phyloP scores from a whole-genome alignment of 2,888 invertebrate species.

The Coelinius sp. region DNA sequence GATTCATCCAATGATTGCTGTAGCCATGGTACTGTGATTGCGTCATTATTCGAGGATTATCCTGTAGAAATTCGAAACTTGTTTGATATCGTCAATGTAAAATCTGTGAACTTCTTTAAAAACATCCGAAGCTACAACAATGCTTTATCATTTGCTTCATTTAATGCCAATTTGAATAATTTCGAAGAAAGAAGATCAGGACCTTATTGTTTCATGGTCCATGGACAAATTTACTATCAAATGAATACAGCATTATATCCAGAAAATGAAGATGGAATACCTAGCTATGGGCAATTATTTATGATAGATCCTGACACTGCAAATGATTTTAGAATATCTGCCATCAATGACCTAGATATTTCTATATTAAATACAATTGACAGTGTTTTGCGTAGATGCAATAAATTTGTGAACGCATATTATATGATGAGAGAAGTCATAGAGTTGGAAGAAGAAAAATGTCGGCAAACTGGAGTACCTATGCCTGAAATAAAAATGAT shows the following conservation, averaged over 20 bases:
- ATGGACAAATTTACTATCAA: too few relatives aligned
- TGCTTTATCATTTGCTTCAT: conserved; percentile 41
- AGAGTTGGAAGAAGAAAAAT: not conserved
- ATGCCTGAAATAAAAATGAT: not conserved
- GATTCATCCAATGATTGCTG: not conserved
- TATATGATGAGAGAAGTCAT: conserved; percentile 44
- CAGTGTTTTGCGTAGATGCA: conserved; percentile 30
- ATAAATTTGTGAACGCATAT: conserved; percentile 44
- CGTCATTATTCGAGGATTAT: not conserved
- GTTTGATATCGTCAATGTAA: not conserved
- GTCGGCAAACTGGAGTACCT: not conserved
- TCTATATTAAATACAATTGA: conserved; percentile 24
- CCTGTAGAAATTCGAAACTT: not conserved
- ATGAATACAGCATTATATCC: conserved; percentile 44
- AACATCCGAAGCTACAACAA: conserved; percentile 39
- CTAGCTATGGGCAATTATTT: conserved; percentile 46
- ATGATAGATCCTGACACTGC: conserved; percentile 45
- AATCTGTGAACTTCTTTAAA: conserved; percentile 22
- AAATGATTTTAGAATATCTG: not conserved
- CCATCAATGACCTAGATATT: conserved; percentile 26
- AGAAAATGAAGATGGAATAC: conserved; percentile 24
- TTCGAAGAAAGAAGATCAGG: conserved; percentile 34
- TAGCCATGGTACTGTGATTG: not conserved
- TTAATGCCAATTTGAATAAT: conserved; percentile 43
- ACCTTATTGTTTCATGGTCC: too few relatives aligned